phyloP scores from a whole-genome alignment of 2,797 vertebrate species.

The Lithobates sylvaticus region DNA sequence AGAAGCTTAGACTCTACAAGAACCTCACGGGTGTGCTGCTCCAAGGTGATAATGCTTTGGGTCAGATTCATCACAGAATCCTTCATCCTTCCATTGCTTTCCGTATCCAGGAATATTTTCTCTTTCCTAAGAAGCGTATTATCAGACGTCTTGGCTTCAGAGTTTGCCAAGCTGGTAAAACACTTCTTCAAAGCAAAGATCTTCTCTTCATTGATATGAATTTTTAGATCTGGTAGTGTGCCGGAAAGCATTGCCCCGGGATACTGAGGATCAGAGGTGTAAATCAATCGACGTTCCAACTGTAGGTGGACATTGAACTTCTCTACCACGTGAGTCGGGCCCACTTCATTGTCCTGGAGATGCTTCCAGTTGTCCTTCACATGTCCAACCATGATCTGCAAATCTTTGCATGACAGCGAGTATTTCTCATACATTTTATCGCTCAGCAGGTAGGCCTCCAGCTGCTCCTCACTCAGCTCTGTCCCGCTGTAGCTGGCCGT shows the following conservation, averaged over 20 bases:
- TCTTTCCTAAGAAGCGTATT: conserved; percentile 82
- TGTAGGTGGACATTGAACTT: conserved; percentile 96
- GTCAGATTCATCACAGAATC: conserved; percentile 91
- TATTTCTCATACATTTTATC: conserved; percentile 94
- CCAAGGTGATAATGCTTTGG: conserved; percentile 90
- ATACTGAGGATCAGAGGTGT: conserved; percentile 96
- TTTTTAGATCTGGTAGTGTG: conserved; percentile 92
- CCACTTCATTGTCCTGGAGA: conserved; percentile 91
- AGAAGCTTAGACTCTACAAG: conserved; percentile 95
- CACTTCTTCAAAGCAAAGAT: conserved; percentile 92
- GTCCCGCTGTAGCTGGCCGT: conserved; percentile 73
- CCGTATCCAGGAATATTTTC: conserved; percentile 86
- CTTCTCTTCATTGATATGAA: conserved; percentile 97
- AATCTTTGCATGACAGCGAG: conserved; percentile 91
- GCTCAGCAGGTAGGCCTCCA: conserved; percentile 82
- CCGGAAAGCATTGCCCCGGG: conserved; percentile 94
- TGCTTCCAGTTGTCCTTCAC: conserved; percentile 98
- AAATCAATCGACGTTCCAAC: conserved; percentile 91
- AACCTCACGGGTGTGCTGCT: conserved; percentile 94
- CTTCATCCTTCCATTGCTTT: conserved; percentile 87
- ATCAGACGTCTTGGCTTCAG: conserved; percentile 78
- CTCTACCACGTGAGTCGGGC: conserved; percentile 96
- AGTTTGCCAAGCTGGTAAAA: conserved; percentile 80
- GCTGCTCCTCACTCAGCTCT: conserved; percentile 79
- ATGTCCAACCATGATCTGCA: conserved; percentile 97